A percentile compares a stretch with the other conserved stretches of the same genome.
Evolutionary conservation across 2,888 invertebrate species (phyloP).

Genomic region (Alviniconcha strummeri): DNA sequence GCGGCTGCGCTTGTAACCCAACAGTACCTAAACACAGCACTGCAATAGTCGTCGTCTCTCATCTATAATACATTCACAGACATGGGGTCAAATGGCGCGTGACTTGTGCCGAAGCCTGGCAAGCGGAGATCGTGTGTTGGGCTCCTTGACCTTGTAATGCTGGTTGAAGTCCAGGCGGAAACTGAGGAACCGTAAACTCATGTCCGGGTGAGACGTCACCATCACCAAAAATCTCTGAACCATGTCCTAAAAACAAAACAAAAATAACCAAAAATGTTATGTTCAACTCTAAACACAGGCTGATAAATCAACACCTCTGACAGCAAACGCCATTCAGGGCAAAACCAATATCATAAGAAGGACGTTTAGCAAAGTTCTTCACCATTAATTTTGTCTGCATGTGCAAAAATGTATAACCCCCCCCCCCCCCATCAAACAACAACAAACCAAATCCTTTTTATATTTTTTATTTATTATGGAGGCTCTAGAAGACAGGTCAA

Average conservation of each 20-base stretch:
- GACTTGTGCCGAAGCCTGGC: neutral
- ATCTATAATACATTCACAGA: too few relatives aligned
- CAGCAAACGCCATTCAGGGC: too few relatives aligned
- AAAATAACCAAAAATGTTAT: neutral
- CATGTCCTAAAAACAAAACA: constrained; percentile 79
- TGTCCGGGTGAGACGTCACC: constrained; percentile 86
- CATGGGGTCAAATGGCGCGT: constrained; percentile 1
- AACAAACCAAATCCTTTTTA: too few relatives aligned
- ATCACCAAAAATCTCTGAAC: constrained; percentile 90
- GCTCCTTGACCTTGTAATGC: constrained; percentile 83
- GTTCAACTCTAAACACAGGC: neutral
- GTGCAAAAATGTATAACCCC: neutral
- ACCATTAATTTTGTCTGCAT: too few relatives aligned
- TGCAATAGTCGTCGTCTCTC: too few relatives aligned
- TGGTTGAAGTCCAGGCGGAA: constrained; percentile 96
- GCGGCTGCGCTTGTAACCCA: too few relatives aligned
- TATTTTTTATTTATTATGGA: too few relatives aligned
- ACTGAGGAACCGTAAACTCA: constrained; percentile 90
- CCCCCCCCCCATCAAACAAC: too few relatives aligned
- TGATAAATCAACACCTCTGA: neutral
- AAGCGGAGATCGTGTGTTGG: constrained; percentile 33
- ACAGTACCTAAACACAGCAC: too few relatives aligned
- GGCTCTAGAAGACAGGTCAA: too few relatives aligned
- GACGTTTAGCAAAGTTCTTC: too few relatives aligned
- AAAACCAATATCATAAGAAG: too few relatives aligned